Conservation (phyloP, 2,797 vertebrate genomes). For the Squalus acanthias region DNA sequence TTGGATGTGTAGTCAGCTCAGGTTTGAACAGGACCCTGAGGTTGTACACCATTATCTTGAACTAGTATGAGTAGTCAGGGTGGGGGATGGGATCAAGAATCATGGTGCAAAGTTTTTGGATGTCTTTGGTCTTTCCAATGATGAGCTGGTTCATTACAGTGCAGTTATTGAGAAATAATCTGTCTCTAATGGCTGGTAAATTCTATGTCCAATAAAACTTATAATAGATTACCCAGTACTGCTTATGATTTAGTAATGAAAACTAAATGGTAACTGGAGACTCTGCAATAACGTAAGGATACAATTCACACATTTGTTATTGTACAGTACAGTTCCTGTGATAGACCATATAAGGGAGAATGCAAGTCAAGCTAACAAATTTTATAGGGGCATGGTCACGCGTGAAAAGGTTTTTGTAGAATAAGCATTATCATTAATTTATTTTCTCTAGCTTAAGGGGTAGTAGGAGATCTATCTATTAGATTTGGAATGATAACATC, state of each 20-base stretch:
- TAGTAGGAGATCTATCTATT: background rate
- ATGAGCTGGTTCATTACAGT: background rate
- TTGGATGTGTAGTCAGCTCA: background rate
- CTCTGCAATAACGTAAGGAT: background rate
- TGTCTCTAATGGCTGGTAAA: background rate
- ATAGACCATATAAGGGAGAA: background rate
- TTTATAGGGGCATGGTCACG: background rate
- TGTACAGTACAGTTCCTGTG: background rate
- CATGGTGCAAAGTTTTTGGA: background rate
- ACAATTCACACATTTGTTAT: background rate
- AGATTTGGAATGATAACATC: background rate
- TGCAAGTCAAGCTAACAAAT: background rate
- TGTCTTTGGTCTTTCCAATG: background rate
- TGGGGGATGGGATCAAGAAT: background rate
- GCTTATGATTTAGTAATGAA: background rate
- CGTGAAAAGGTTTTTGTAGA: background rate
- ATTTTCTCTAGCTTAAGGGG: background rate
- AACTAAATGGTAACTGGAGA: background rate
- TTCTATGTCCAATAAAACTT: background rate
- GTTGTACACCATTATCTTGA: background rate
- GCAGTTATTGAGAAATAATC: background rate
- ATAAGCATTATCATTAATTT: background rate
- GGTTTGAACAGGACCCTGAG: background rate
- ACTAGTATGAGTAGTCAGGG: background rate
- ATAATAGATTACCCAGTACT: background rate